phyloP scores from a whole-genome alignment of 2,888 invertebrate genomes.

The Perithous albicinctus region DNA sequence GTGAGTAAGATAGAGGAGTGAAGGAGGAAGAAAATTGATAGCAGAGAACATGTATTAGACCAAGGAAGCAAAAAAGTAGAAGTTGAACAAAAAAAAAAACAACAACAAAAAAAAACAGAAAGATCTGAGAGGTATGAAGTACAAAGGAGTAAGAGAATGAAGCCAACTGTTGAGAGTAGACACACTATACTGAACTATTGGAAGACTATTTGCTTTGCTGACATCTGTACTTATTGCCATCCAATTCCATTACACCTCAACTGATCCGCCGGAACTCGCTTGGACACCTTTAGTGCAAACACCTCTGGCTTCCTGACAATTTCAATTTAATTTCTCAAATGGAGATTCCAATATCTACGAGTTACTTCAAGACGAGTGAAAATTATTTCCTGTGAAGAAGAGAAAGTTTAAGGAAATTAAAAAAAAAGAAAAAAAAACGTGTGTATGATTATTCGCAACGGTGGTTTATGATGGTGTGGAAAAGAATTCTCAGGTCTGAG shows the following conservation, averaged over 20 bases:
- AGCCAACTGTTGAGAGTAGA: background rate
- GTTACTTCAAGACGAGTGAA: no score
- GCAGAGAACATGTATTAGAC: constrained; percentile 51
- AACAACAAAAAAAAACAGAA: constrained; percentile 15
- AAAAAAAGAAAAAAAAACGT: no score
- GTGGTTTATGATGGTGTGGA: no score
- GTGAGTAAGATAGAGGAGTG: constrained; percentile 12
- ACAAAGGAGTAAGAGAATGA: constrained; percentile 26
- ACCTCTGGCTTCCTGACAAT: background rate
- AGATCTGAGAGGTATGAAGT: constrained; percentile 18
- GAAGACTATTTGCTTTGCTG: constrained; percentile 27
- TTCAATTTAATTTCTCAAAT: background rate
- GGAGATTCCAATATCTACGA: background rate
- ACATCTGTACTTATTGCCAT: constrained; percentile 6
- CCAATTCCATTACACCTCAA: constrained; percentile 22
- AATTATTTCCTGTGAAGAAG: no score
- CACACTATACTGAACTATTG: background rate
- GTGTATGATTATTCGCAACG: no score
- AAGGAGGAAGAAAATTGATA: constrained; percentile 24
- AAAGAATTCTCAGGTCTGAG: no score
- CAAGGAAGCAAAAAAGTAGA: constrained; percentile 34
- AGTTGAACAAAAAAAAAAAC: constrained; percentile 44
- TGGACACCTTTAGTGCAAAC: background rate
- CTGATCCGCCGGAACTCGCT: background rate
- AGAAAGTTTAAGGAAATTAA: no score